phyloP scores from a whole-genome alignment of 2,888 invertebrate species.

The Druceiella hillmani region DNA sequence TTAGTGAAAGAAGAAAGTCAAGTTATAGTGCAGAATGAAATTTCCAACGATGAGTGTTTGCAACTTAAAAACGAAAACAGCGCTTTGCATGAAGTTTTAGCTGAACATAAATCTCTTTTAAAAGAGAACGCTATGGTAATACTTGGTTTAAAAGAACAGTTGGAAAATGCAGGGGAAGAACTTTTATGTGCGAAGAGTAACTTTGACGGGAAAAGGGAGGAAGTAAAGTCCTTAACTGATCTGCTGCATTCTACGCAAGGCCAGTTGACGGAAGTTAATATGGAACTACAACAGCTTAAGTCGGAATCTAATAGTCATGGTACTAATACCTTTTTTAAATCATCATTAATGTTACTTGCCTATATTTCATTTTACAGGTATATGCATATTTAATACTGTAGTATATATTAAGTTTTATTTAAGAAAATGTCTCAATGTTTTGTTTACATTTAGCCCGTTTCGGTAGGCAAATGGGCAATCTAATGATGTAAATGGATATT shows the following conservation, averaged over 20 bases:
- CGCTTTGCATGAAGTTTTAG: constrained; percentile 5
- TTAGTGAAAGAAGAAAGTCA: constrained; percentile 26
- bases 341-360: too few relatives aligned
- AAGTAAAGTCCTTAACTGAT: constrained; percentile 14
- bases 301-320: background rate
- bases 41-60: constrained; percentile 13
- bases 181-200: constrained; percentile 17
- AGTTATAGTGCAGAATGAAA: constrained; percentile 12
- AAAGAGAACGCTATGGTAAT: constrained; percentile 11
- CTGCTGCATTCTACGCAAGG: constrained; percentile 20
- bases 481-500: too few relatives aligned
- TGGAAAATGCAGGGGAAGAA: constrained; percentile 12
- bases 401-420: too few relatives aligned
- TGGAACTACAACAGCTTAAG: constrained; percentile 16
- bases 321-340: background rate
- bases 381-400: too few relatives aligned
- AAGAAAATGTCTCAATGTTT: too few relatives aligned
- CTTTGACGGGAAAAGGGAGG: constrained; percentile 17
- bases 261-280: constrained; percentile 13
- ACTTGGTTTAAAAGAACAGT: constrained; percentile 14
- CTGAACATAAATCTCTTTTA: constrained; percentile 10
- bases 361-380: too few relatives aligned
- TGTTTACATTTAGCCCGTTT: too few relatives aligned
- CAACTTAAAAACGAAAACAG: constrained; percentile 10
- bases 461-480: too few relatives aligned